phyloP scores from a whole-genome alignment of 2,797 vertebrate species.

The Hephaestus fuliginosus region DNA sequence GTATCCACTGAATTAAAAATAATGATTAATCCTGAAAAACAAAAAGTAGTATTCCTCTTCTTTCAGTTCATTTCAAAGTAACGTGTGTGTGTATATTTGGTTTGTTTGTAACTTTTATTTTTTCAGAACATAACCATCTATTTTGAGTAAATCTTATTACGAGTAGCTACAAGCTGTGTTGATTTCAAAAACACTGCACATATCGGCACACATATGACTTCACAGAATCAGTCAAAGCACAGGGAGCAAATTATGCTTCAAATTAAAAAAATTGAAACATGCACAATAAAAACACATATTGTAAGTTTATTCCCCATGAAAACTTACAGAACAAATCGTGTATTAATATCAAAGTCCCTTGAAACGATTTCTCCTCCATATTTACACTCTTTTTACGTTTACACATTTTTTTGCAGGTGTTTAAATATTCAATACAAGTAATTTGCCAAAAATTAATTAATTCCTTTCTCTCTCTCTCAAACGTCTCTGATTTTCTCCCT shows the following conservation, averaged over 20 bases:
- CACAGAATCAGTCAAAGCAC: background rate
- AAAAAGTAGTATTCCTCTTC: background rate
- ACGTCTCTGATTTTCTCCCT: constrained; percentile 6
- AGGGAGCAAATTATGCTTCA: background rate
- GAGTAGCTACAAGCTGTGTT: background rate
- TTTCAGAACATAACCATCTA: background rate
- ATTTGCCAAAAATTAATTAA: background rate
- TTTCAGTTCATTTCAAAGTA: background rate
- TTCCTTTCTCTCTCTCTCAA: background rate
- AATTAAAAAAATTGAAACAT: background rate
- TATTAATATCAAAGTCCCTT: background rate
- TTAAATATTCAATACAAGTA: constrained; percentile 11
- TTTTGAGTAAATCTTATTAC: background rate
- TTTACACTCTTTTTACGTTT: background rate
- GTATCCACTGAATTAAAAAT: background rate
- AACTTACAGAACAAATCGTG: background rate
- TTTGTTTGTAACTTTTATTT: background rate
- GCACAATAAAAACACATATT: background rate
- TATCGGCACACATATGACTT: background rate
- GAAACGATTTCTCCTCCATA: background rate
- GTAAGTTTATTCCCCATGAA: background rate
- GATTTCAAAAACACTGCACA: background rate
- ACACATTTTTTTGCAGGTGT: background rate
- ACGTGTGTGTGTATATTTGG: background rate
- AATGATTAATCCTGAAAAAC: background rate